phyloP scores from a whole-genome alignment of 2,888 invertebrate genomes.

The Pasiphila rectangulata region DNA sequence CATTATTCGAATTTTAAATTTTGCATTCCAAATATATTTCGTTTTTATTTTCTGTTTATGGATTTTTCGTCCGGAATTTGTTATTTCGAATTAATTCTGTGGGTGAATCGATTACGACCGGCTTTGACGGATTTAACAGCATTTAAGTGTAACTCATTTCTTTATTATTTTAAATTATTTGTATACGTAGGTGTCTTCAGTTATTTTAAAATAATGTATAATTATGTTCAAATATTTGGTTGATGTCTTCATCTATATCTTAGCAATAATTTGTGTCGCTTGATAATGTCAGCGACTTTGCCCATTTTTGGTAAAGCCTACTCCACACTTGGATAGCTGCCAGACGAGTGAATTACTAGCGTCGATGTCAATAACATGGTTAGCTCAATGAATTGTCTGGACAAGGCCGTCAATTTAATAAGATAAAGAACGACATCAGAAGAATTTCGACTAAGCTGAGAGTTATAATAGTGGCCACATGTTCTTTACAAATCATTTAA shows the following conservation, averaged over 20 bases:
- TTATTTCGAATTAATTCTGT: too few relatives aligned
- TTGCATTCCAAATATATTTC: constrained; percentile 3
- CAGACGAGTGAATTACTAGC: constrained; percentile 23
- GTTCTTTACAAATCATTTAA: too few relatives aligned
- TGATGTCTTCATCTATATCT: constrained; percentile 9
- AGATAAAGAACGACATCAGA: too few relatives aligned
- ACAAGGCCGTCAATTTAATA: background rate
- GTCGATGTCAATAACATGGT: constrained; percentile 19
- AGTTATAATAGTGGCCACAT: too few relatives aligned
- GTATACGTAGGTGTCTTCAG: background rate
- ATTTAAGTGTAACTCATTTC: too few relatives aligned
- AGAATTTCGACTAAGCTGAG: too few relatives aligned
- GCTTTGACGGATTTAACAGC: too few relatives aligned
- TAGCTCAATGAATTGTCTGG: constrained; percentile 9
- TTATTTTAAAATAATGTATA: background rate
- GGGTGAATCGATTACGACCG: too few relatives aligned
- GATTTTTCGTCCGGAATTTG: background rate
- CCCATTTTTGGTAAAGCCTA: constrained; percentile 26
- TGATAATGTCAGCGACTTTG: constrained; percentile 23
- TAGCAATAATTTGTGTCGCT: constrained; percentile 16
- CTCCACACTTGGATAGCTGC: constrained; percentile 24
- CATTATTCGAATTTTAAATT: constrained; percentile 20
- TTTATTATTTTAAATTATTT: too few relatives aligned
- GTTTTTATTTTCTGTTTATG: background rate
- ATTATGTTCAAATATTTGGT: constrained; percentile 1